phyloP scores from a whole-genome alignment of 2,113 vertebrate species.

The Crotalus viridis region DNA sequence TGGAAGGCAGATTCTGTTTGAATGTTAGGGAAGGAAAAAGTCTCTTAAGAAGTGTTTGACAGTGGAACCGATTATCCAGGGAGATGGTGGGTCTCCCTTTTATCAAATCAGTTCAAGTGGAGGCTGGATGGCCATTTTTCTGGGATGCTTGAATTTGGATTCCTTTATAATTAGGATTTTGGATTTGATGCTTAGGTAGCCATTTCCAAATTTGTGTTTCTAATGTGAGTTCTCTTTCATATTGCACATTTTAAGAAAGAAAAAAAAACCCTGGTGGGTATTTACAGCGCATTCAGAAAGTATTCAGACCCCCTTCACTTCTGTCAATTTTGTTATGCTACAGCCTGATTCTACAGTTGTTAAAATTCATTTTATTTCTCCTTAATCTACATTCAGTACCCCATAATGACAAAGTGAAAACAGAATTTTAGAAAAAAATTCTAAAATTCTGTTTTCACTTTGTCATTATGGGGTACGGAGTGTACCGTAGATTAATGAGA shows the following conservation, averaged over 20 bases:
- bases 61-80: background rate
- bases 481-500: too few species aligned
- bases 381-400: too few species aligned
- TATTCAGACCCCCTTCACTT: too few species aligned
- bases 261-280: background rate
- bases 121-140: background rate
- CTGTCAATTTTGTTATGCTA: too few species aligned
- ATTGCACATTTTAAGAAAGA: background rate
- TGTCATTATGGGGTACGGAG: too few species aligned
- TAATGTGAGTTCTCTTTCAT: background rate
- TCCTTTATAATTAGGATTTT: background rate
- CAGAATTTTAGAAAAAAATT: too few species aligned
- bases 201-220: background rate
- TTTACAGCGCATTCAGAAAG: background rate
- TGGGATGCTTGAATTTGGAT: background rate
- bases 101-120: background rate
- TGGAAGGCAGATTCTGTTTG: background rate
- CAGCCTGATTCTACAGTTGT: too few species aligned
- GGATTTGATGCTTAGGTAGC: background rate
- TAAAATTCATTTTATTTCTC: too few species aligned
- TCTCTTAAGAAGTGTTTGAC: background rate
- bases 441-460: too few species aligned
- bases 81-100: background rate
- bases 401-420: too few species aligned
- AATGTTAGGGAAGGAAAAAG: background rate